A percentile compares a stretch with the other conserved stretches of the same genome.
Evolutionary conservation across 2,113 vertebrate species (phyloP).

Genomic region (Rhombomys opimus): DNA sequence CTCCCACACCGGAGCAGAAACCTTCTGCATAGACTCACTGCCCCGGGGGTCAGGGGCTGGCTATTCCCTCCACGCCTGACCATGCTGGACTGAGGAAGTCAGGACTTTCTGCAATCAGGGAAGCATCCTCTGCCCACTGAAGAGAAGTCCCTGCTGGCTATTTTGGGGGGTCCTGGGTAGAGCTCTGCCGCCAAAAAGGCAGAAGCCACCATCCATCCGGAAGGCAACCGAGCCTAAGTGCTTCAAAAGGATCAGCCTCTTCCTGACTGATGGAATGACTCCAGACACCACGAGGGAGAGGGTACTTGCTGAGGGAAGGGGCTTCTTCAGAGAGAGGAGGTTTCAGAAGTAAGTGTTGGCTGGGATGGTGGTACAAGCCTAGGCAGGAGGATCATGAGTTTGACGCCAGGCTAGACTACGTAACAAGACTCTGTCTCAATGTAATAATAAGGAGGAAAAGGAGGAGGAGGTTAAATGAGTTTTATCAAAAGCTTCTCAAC

Average conservation of each 20-base stretch:
- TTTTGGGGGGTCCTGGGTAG: not conserved
- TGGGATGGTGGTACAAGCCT: no score
- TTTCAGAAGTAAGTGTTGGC: not conserved
- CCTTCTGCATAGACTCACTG: not conserved
- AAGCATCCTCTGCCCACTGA: not conserved
- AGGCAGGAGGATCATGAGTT: not conserved
- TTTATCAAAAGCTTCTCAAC: not conserved
- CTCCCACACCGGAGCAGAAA: fast-evolving
- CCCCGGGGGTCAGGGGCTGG: not conserved
- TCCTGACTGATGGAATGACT: fast-evolving
- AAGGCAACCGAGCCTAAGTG: not conserved
- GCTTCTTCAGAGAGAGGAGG: not conserved
- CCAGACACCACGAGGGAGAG: fast-evolving
- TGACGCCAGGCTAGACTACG: not conserved
- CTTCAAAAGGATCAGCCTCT: fast-evolving
- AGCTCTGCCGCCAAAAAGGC: not conserved
- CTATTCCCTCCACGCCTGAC: not conserved
- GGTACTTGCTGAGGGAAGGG: fast-evolving
- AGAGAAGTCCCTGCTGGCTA: not conserved
- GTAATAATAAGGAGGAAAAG: not conserved
- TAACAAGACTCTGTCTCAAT: not conserved
- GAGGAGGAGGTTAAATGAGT: not conserved
- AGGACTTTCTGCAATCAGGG: not conserved
- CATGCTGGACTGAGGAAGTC: fast-evolving
- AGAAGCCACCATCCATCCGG: not conserved